Evolutionary conservation across 2,113 vertebrate genomes (phyloP).

Genomic region (Tragelaphus strepsiceros): DNA sequence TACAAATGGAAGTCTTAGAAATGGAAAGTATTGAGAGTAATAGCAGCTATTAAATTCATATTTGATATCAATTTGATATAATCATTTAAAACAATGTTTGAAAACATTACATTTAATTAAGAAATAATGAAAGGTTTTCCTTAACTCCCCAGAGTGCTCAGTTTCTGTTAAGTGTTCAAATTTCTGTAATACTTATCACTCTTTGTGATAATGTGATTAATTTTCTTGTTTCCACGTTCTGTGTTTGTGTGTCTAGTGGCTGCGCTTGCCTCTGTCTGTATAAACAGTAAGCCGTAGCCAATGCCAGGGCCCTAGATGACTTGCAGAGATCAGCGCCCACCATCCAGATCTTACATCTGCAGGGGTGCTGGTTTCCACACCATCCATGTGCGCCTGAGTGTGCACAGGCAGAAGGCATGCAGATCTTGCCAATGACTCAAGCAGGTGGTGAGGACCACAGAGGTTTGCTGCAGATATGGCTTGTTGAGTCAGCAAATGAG

Average conservation of each 20-base stretch:
- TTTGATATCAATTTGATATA: background rate
- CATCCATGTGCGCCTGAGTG: background rate
- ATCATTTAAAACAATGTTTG: background rate
- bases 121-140: background rate
- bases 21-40: background rate
- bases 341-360: background rate
- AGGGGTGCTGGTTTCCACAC: background rate
- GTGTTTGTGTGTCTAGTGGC: background rate
- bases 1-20: background rate
- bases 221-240: background rate
- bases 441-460: no score
- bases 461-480: background rate
- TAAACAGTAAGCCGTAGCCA: background rate
- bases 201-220: background rate
- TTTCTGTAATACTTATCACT: background rate
- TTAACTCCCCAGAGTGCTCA: background rate
- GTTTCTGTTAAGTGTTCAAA: background rate
- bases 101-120: background rate
- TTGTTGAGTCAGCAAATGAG: background rate
- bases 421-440: background rate
- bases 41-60: background rate
- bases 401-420: accelerated
- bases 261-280: background rate
- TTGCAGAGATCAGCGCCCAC: background rate
- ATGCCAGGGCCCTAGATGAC: accelerated